Conservation (phyloP, 2,888 invertebrate genomes). For the Listrodromus nycthemerus region DNA sequence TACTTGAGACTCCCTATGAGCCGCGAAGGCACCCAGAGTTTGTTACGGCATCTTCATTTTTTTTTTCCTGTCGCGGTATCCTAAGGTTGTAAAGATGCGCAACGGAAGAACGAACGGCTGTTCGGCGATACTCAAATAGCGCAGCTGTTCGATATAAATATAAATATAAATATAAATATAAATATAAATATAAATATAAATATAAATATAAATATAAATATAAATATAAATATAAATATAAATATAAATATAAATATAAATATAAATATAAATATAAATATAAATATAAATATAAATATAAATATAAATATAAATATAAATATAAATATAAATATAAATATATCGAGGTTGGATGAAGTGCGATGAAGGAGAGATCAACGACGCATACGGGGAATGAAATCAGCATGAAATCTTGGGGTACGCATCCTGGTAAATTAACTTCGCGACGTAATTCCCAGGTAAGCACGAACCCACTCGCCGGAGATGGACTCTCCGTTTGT, state of each 20-base stretch:
- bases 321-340: no score
- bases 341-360: no score
- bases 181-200: background rate
- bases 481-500: constrained; percentile 39
- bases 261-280: no score
- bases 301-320: no score
- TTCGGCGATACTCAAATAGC: background rate
- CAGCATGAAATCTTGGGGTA: constrained; percentile 1
- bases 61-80: constrained; percentile 32
- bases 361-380: constrained; percentile 50
- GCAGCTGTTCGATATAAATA: background rate
- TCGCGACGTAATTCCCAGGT: constrained; percentile 38
- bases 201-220: no score
- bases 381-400: background rate
- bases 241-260: no score
- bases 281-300: no score
- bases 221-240: no score
- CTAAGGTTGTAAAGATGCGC: constrained; percentile 20
- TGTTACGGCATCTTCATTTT: constrained; percentile 29
- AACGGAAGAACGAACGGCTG: constrained; percentile 27
- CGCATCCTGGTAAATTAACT: constrained; percentile 74
- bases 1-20: constrained; percentile 68
- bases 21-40: constrained; percentile 28
- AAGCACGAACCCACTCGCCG: constrained; percentile 12
- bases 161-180: background rate